Conservation (phyloP, 2,888 invertebrate genomes). For the Drosophila aldrichi region DNA sequence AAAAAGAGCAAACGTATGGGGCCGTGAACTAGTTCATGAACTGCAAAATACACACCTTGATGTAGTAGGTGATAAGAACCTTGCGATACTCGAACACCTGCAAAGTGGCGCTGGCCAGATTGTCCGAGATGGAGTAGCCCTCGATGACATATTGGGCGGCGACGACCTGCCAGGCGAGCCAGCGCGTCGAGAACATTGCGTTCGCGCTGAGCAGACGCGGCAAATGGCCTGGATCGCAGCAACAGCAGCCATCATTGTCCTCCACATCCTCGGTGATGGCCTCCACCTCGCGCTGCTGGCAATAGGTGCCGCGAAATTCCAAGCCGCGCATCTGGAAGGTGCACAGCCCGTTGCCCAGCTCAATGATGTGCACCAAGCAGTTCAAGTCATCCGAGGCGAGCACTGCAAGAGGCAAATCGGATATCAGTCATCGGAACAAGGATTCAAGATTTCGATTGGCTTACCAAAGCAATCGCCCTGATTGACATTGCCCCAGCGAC, state of each 20-base stretch:
- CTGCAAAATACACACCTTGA: slow-evolving; percentile 89
- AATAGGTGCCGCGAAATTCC: slow-evolving; percentile 99
- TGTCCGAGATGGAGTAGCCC: slow-evolving; percentile 99
- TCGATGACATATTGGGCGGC: slow-evolving; percentile 98
- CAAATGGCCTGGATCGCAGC: slow-evolving; percentile 95
- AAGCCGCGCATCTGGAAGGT: slow-evolving; percentile 99
- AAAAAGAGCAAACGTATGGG: background rate
- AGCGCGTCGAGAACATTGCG: slow-evolving; percentile 98
- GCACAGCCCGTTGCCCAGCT: slow-evolving; percentile 98
- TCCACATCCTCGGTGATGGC: slow-evolving; percentile 98
- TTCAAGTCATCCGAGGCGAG: slow-evolving; percentile 99
- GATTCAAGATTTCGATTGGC: background rate
- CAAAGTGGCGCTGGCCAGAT: slow-evolving; percentile 97
- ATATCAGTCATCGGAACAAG: background rate
- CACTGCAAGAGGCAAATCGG: slow-evolving; percentile 86
- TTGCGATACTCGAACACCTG: slow-evolving; percentile 99
- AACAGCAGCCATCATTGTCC: slow-evolving; percentile 97
- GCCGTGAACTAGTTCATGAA: background rate
- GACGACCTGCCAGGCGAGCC: slow-evolving; percentile 99
- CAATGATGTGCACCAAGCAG: slow-evolving; percentile 98
- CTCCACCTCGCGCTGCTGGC: slow-evolving; percentile 99
- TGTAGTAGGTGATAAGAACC: slow-evolving; percentile 98
- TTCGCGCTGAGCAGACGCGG: slow-evolving; percentile 96
- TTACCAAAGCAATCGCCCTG: slow-evolving; percentile 97
- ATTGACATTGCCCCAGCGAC: slow-evolving; percentile 97